phyloP scores from a whole-genome alignment of 2,888 invertebrate species.

The Teinopalpus imperialis region DNA sequence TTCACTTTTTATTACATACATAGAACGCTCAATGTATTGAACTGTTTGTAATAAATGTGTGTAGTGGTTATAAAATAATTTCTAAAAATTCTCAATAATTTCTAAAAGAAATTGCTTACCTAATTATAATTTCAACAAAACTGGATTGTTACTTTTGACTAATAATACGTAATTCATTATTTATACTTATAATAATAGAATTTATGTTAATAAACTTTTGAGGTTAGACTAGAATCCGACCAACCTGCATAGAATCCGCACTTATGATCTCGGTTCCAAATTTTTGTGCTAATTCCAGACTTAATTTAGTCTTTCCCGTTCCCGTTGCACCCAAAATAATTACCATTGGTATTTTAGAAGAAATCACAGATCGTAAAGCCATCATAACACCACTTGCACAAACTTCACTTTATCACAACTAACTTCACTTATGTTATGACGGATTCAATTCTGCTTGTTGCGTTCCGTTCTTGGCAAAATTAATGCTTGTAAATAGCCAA shows the following conservation, averaged over 20 bases:
- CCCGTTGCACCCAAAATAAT: constrained; percentile 98
- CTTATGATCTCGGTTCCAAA: constrained; percentile 96
- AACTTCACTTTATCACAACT: constrained; percentile 57
- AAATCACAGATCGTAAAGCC: constrained; percentile 66
- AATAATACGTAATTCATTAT: no score
- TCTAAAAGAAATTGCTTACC: neutral
- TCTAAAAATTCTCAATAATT: constrained; percentile 2
- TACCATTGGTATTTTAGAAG: constrained; percentile 85
- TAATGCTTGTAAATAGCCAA: neutral
- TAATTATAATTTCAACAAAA: no score
- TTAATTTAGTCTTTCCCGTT: constrained; percentile 97
- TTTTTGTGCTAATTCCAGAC: constrained; percentile 92
- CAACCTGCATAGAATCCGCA: constrained; percentile 99
- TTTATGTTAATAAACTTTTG: constrained; percentile 2
- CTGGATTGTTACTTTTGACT: no score
- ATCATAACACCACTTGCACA: constrained; percentile 51
- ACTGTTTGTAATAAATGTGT: no score
- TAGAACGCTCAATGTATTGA: no score
- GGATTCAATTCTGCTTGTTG: constrained; percentile 24
- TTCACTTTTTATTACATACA: no score
- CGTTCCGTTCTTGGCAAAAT: constrained; percentile 34
- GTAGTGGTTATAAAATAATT: constrained; percentile 54
- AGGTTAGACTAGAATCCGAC: constrained; percentile 30
- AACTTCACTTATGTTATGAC: constrained; percentile 68
- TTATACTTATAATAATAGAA: no score